A percentile compares a stretch with the other conserved stretches of the same genome.
phyloP scores from a whole-genome alignment of 2,888 invertebrate genomes.

The Scaeva pyrastri region DNA sequence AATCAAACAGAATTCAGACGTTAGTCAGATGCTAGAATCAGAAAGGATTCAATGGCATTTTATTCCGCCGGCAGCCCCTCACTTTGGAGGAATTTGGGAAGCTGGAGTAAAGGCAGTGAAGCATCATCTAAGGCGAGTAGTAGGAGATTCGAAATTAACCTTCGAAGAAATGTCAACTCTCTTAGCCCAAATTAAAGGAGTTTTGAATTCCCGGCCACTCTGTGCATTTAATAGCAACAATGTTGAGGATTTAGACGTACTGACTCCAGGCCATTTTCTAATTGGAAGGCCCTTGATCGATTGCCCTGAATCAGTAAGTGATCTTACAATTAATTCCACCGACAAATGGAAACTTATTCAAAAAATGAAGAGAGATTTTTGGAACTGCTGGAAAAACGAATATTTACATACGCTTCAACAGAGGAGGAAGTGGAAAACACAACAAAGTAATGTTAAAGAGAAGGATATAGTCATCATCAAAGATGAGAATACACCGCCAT shows the following conservation, averaged over 20 bases:
- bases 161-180: conserved; percentile 6
- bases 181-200: conserved; percentile 14
- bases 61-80: conserved; percentile 16
- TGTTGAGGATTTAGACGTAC: too few relatives aligned
- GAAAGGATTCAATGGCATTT: conserved; percentile 15
- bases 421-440: neutral
- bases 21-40: conserved; percentile 14
- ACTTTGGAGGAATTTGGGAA: conserved; percentile 18
- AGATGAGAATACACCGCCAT: neutral
- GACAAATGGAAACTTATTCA: conserved; percentile 7
- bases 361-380: neutral
- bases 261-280: too few relatives aligned
- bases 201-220: conserved; percentile 20
- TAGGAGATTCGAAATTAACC: neutral
- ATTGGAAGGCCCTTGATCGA: too few relatives aligned
- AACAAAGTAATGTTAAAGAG: neutral
- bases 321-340: neutral
- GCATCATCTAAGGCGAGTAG: conserved; percentile 16
- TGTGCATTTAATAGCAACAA: conserved; percentile 14
- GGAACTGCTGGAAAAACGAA: neutral
- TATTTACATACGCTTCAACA: neutral
- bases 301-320: conserved; percentile 6
- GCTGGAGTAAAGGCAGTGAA: conserved; percentile 8
- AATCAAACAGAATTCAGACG: conserved; percentile 12
- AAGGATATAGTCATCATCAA: neutral